phyloP scores from a whole-genome alignment of 2,888 invertebrate genomes.

The Plagiodera versicolora region DNA sequence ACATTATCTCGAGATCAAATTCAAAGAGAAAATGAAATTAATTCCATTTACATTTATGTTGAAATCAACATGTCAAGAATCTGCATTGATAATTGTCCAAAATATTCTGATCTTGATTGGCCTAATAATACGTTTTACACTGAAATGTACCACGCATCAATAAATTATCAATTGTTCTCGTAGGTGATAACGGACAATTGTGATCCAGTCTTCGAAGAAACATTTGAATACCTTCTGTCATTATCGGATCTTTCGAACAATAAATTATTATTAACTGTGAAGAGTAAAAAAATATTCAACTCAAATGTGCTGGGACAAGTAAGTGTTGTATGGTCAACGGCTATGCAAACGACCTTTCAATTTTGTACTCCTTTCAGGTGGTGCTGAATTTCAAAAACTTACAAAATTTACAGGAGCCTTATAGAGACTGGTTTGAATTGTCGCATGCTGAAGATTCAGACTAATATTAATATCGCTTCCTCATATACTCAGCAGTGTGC shows the following conservation, averaged over 20 bases:
- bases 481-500: neutral
- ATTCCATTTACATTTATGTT: no score
- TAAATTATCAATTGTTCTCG: no score
- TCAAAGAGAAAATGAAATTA: no score
- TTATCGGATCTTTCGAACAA: constrained; percentile 73
- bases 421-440: constrained; percentile 72
- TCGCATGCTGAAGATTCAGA: constrained; percentile 36
- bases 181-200: constrained; percentile 79
- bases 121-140: no score
- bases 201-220: constrained; percentile 85
- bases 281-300: constrained; percentile 74
- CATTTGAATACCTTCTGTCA: constrained; percentile 83
- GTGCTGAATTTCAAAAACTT: constrained; percentile 67
- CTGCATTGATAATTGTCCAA: no score
- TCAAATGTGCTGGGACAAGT: constrained; percentile 63
- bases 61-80: no score
- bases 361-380: constrained; percentile 57
- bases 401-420: constrained; percentile 65
- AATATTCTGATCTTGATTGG: no score
- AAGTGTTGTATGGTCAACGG: constrained; percentile 14
- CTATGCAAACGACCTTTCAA: neutral
- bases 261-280: constrained; percentile 76
- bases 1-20: no score
- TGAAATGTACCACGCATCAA: no score
- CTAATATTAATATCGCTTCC: constrained; percentile 23